Conservation (phyloP, 2,888 invertebrate genomes). For the Arctia plantaginis region DNA sequence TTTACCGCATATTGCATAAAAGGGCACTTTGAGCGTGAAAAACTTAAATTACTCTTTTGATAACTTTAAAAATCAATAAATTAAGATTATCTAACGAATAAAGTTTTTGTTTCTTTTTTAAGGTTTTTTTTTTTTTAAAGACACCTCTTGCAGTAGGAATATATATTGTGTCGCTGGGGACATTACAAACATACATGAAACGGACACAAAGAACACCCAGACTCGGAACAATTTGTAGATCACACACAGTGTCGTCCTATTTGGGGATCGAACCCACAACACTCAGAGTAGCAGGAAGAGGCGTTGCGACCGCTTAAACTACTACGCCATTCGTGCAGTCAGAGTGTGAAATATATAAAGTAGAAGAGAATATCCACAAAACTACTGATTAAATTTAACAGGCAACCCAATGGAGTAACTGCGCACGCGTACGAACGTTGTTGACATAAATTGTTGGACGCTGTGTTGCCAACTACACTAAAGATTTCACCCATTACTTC, state of each 20-base stretch:
- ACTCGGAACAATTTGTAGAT: too few relatives aligned
- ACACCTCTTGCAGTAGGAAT: too few relatives aligned
- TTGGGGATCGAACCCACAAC: too few relatives aligned
- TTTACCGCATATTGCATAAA: neutral
- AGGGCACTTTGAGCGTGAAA: neutral
- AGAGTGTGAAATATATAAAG: neutral
- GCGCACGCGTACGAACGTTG: constrained; percentile 15
- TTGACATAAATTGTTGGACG: constrained; percentile 17
- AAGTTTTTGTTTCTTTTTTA: too few relatives aligned
- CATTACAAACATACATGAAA: too few relatives aligned
- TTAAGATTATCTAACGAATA: neutral
- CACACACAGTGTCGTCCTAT: too few relatives aligned
- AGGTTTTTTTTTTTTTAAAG: too few relatives aligned
- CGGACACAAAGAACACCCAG: too few relatives aligned
- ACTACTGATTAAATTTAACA: neutral
- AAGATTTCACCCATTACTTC: constrained; percentile 37
- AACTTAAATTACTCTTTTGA: neutral
- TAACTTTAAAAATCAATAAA: neutral
- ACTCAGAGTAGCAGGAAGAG: too few relatives aligned
- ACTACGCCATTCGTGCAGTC: too few relatives aligned
- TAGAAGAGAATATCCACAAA: neutral
- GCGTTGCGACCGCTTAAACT: too few relatives aligned
- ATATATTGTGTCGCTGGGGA: too few relatives aligned
- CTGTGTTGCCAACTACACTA: constrained; percentile 22
- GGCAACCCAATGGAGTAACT: neutral